Evolutionary conservation across 2,888 invertebrate species (phyloP).

Genomic region (Agriotes lineatus): DNA sequence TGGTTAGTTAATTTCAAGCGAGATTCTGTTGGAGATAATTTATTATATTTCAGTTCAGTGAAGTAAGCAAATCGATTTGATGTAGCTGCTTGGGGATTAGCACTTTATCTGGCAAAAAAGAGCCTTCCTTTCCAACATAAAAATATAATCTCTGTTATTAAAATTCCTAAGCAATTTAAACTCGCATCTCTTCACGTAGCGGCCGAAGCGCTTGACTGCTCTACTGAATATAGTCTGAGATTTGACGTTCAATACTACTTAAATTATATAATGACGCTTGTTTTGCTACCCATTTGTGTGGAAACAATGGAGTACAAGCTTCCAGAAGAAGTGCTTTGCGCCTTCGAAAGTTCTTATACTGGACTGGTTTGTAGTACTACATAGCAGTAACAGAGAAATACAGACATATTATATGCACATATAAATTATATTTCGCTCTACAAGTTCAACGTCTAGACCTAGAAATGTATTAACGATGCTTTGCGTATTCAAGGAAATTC

Average conservation of each 20-base stretch:
- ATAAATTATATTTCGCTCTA: conserved; percentile 4
- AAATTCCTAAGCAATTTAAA: conserved; percentile 21
- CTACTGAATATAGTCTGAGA: conserved; percentile 29
- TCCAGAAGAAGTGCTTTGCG: too few relatives aligned
- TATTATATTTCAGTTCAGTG: conserved; percentile 6
- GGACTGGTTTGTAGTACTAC: too few relatives aligned
- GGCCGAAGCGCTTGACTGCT: conserved; percentile 35
- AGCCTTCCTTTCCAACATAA: not conserved
- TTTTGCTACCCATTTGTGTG: conserved; percentile 1
- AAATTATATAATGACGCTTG: conserved; percentile 6
- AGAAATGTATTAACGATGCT: not conserved
- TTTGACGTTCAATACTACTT: conserved; percentile 14
- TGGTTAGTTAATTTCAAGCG: not conserved
- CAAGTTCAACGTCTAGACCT: not conserved
- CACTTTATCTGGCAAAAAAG: conserved; percentile 10
- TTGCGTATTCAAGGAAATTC: not conserved
- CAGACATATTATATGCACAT: too few relatives aligned
- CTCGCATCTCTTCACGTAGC: conserved; percentile 33
- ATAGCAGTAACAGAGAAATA: too few relatives aligned
- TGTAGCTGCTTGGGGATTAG: conserved; percentile 4
- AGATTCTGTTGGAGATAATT: not conserved
- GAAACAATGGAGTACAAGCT: conserved; percentile 2
- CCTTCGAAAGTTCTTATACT: too few relatives aligned
- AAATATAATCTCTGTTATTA: conserved; percentile 25
- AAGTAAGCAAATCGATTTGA: conserved; percentile 17